phyloP scores from a whole-genome alignment of 2,888 invertebrate genomes.

The Eledona agricola region DNA sequence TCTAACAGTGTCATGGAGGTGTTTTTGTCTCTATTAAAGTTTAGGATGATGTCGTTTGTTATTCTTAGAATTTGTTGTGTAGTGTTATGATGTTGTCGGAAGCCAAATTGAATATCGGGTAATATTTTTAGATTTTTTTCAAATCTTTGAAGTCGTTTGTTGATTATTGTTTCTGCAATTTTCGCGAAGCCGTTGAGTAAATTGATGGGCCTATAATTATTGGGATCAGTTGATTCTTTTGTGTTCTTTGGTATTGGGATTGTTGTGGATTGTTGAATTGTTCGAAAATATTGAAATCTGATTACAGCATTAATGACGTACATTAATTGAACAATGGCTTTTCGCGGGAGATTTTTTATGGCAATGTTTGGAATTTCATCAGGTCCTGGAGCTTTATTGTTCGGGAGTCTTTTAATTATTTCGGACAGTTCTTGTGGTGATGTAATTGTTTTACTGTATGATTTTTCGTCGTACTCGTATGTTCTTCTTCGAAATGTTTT shows the following conservation, averaged over 20 bases:
- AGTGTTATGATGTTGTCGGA: constrained; percentile 29
- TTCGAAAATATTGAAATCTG: constrained; percentile 26
- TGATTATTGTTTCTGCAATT: constrained; percentile 42
- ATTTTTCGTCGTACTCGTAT: too few relatives aligned
- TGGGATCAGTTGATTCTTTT: constrained; percentile 26
- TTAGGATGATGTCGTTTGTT: constrained; percentile 7
- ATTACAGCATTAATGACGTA: constrained; percentile 33
- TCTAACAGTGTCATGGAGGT: constrained; percentile 17
- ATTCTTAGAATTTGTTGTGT: constrained; percentile 20
- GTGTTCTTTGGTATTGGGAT: constrained; percentile 36
- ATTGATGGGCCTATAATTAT: constrained; percentile 43
- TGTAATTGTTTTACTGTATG: too few relatives aligned
- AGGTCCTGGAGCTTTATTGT: constrained; percentile 25
- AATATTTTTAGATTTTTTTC: constrained; percentile 8
- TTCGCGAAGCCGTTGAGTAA: constrained; percentile 38
- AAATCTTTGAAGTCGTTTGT: constrained; percentile 5
- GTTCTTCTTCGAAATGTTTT: too few relatives aligned
- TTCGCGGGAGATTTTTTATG: constrained; percentile 30
- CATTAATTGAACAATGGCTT: constrained; percentile 18
- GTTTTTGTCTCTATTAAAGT: constrained; percentile 16
- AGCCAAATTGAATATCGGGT: constrained; percentile 28
- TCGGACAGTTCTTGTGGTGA: too few relatives aligned
- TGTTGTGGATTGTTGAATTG: constrained; percentile 29
- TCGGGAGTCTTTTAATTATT: constrained; percentile 4
- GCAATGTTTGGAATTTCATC: constrained; percentile 14